Conservation (phyloP, 1,140 invertebrate genomes). For the Patella vulgata region DNA sequence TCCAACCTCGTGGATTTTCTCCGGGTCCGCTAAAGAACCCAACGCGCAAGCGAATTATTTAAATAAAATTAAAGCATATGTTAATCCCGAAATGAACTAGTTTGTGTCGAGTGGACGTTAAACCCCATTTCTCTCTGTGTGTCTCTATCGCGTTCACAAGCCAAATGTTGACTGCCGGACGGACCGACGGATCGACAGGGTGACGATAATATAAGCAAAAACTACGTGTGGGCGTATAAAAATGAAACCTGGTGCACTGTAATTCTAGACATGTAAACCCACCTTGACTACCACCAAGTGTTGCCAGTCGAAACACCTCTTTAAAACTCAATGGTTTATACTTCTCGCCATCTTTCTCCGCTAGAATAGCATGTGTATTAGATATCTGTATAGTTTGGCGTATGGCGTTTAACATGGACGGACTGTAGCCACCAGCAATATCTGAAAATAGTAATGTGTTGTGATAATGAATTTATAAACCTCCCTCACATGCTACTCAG, state of each 20-base stretch:
- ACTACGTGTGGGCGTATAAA: not conserved
- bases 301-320: slow-evolving; percentile 86
- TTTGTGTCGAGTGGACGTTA: too few relatives aligned
- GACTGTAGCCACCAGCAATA: slow-evolving; percentile 81
- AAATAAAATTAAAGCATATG: too few relatives aligned
- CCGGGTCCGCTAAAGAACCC: too few relatives aligned
- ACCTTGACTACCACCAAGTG: slow-evolving; percentile 85
- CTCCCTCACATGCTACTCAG: too few relatives aligned
- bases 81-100: too few relatives aligned
- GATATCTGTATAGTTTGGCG: slow-evolving; percentile 79
- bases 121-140: too few relatives aligned
- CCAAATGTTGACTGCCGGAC: too few relatives aligned
- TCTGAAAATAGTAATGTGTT: slow-evolving; percentile 70
- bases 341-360: slow-evolving; percentile 43
- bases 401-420: slow-evolving; percentile 82
- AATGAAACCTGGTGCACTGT: not conserved
- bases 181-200: not conserved
- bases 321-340: slow-evolving; percentile 76
- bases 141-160: too few relatives aligned
- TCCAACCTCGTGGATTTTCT: too few relatives aligned
- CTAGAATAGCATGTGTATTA: slow-evolving; percentile 72
- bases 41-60: too few relatives aligned
- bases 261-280: too few relatives aligned
- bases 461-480: too few relatives aligned
- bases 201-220: not conserved